Evolutionary conservation across 2,888 invertebrate species (phyloP).

Genomic region (Scaptomyza polygonia): DNA sequence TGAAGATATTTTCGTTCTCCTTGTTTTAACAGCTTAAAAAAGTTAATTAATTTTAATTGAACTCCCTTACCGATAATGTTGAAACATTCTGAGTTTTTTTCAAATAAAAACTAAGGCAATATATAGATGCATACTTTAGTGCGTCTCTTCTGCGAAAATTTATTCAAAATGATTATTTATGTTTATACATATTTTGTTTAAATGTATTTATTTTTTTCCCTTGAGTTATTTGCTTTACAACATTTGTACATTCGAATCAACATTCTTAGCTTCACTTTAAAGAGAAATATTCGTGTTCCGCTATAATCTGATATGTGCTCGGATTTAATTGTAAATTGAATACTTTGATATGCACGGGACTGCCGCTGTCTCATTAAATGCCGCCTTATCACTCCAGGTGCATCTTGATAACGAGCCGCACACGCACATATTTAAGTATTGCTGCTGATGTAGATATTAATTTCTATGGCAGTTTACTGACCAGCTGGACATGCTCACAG

Average conservation of each 20-base stretch:
- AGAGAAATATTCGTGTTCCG: background rate
- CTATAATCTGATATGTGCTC: background rate
- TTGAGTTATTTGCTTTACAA: background rate
- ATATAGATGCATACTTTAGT: constrained; percentile 15
- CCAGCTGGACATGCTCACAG: constrained; percentile 6
- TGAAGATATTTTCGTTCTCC: no score
- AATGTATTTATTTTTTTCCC: no score
- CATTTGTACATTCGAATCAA: background rate
- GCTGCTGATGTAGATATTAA: background rate
- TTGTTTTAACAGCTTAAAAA: no score
- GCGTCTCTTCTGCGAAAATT: background rate
- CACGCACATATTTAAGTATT: constrained; percentile 28
- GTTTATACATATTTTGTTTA: background rate
- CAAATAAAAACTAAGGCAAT: no score
- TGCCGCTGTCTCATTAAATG: constrained; percentile 59
- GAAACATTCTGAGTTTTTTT: no score
- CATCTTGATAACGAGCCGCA: constrained; percentile 68
- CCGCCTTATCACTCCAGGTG: constrained; percentile 62
- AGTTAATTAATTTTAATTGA: no score
- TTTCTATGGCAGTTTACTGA: constrained; percentile 2
- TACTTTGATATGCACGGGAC: constrained; percentile 27
- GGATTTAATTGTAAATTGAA: constrained; percentile 16
- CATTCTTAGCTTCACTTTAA: background rate
- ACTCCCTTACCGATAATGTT: no score
- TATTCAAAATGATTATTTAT: background rate